Base-by-base conservation (phyloP, 1,140 invertebrate genomes). In the Grapholita molesta region DNA sequence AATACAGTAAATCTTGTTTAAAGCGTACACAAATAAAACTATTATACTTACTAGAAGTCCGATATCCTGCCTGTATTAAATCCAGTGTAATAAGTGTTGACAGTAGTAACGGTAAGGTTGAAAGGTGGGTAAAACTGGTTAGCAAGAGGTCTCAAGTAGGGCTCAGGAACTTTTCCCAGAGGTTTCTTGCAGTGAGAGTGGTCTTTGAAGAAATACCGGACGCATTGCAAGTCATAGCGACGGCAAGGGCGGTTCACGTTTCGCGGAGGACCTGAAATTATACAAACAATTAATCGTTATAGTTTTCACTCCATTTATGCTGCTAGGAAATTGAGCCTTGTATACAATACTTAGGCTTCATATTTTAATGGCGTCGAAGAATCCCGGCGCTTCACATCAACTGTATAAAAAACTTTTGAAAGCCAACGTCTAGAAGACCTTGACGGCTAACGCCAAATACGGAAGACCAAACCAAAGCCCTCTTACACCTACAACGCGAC, bases 41-140 rank as follows among this genome's bases (percentile, higher is more conserved):
- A 18, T n/a, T 9, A 3, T 42, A 75, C 76, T 75, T 74, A 80
- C 78, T 75, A 78, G 32, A 80, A 76, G 28, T 75, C 74, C 3
- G 70, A 70, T 18, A 78, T 75, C n/a, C 24, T 69, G 24, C 72
- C 78, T 68, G 8, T 23, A 28, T 78, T 76, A 0, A 78, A 61
- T 9, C 75, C 77, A 23, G 28, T 68, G 24, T 70, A 67, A 3
- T 70, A 35, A 18, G 64, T 33, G 42, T 78, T 61, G 25, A 28
- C 24, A 0, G 65, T 18, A 21, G 66, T 70, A 0, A 64, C 28
- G 3, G 76, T 77, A 2, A 75, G 0, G 24, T 80, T 80, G 5
- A 71, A 11, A 1, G 9, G 53, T 2, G 75, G 11, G 42, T 5
- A 74, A 74, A 23, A 78, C 76, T 0, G 72, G 76, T 7, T 1